Percentiles rank a stretch among this genome's conserved stretches.
Conservation (phyloP, 2,888 invertebrate genomes). For the Boloria euphrosyne region DNA sequence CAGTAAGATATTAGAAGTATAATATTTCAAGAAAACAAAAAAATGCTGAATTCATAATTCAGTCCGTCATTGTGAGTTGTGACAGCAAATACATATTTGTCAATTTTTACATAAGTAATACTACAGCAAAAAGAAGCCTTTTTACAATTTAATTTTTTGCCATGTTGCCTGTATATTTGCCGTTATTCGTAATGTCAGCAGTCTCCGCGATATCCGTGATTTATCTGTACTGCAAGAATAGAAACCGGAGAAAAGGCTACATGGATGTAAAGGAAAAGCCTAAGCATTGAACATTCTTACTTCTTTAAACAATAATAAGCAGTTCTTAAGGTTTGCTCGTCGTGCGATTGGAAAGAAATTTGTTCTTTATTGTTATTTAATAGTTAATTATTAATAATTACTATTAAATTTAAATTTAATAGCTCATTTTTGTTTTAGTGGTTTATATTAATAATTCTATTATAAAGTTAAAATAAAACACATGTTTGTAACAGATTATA, state of each 20-base stretch:
- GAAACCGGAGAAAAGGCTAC: conserved; percentile 63
- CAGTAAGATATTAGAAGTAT: too few species aligned
- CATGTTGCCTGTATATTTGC: conserved; percentile 58
- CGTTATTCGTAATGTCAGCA: conserved; percentile 65
- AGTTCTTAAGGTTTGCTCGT: too few species aligned
- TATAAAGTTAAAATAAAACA: conserved; percentile 40
- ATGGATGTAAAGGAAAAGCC: conserved; percentile 71
- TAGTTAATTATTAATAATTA: too few species aligned
- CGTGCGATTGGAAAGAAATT: too few species aligned
- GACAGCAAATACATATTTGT: background rate
- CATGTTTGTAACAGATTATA: conserved; percentile 66
- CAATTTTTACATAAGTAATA: background rate
- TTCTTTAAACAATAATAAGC: conserved; percentile 36
- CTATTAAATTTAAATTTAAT: too few species aligned
- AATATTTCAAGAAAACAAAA: too few species aligned
- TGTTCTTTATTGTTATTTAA: too few species aligned
- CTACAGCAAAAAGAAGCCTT: too few species aligned
- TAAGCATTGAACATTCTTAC: conserved; percentile 34
- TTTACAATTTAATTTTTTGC: background rate
- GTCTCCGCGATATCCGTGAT: conserved; percentile 67
- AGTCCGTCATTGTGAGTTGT: too few species aligned
- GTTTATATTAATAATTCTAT: too few species aligned
- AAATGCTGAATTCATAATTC: too few species aligned
- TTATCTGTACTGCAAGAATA: conserved; percentile 66
- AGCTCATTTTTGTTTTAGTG: too few species aligned